Percentiles rank a stretch among this genome's conserved stretches.
phyloP scores from a whole-genome alignment of 2,888 invertebrate genomes.

The Endotricha flammealis region DNA sequence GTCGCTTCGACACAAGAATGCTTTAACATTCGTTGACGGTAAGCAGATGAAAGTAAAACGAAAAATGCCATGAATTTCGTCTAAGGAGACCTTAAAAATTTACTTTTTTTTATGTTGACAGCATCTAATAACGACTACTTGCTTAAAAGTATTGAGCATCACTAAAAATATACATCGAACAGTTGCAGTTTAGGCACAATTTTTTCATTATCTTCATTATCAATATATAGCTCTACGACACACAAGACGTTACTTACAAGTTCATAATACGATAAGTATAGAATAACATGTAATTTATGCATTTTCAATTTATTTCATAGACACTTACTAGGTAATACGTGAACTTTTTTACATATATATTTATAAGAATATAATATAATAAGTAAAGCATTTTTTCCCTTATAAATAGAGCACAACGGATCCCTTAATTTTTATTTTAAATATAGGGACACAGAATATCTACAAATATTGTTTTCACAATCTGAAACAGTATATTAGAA shows the following conservation, averaged over 20 bases:
- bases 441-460: conserved; percentile 64
- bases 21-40: conserved; percentile 19
- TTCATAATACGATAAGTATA: conserved; percentile 44
- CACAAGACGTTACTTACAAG: conserved; percentile 55
- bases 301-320: conserved; percentile 55
- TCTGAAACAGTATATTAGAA: conserved; percentile 58
- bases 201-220: conserved; percentile 29
- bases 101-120: conserved; percentile 48
- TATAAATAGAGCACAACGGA: conserved; percentile 69
- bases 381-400: conserved; percentile 76
- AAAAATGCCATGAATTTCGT: conserved; percentile 66
- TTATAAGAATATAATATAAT: conserved; percentile 78
- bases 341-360: conserved; percentile 74
- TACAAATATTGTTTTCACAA: conserved; percentile 57
- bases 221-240: conserved; percentile 49
- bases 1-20: conserved; percentile 9
- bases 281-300: conserved; percentile 57
- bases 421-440: conserved; percentile 46
- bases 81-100: conserved; percentile 49
- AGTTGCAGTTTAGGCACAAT: conserved; percentile 71
- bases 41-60: conserved; percentile 22
- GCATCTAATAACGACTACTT: conserved; percentile 65
- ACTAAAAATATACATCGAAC: conserved; percentile 53
- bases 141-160: conserved; percentile 73
- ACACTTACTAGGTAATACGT: conserved; percentile 72